Evolutionary conservation across 2,113 vertebrate species (phyloP).

Genomic region (Chunga burmeisteri): DNA sequence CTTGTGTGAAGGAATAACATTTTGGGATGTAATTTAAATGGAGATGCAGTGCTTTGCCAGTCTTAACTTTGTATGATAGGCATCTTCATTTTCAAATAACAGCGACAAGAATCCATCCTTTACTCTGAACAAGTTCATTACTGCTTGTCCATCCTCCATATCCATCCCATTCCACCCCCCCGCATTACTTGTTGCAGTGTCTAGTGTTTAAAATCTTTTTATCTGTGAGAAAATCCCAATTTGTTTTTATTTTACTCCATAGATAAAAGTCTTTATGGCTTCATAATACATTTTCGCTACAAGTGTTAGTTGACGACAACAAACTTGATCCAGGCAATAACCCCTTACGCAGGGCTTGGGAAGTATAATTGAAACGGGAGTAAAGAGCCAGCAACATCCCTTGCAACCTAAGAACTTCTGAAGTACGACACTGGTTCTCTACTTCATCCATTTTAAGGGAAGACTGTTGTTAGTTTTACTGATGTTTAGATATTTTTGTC

Average conservation of each 20-base stretch:
- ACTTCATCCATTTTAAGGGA: not conserved
- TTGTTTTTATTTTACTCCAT: not conserved
- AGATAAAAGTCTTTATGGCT: not conserved
- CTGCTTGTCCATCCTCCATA: not conserved
- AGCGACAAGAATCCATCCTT: not conserved
- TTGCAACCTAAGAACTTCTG: not conserved
- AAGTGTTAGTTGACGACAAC: not conserved
- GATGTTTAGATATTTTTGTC: not conserved
- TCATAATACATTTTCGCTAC: not conserved
- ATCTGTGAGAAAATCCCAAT: not conserved
- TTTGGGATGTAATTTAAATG: not conserved
- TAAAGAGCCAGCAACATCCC: not conserved
- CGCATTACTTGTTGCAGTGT: not conserved
- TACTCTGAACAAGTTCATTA: not conserved
- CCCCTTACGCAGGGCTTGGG: not conserved
- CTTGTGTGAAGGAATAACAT: not conserved
- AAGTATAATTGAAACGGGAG: not conserved
- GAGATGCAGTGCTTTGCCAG: not conserved
- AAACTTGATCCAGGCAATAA: not conserved
- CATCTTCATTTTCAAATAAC: not conserved
- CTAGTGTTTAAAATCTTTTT: not conserved
- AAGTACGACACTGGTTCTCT: not conserved
- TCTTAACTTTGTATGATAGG: not conserved
- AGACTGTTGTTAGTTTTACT: not conserved
- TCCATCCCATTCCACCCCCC: too few species aligned